Conservation (phyloP, 2,888 invertebrate genomes). For the Apotomis turbidana region DNA sequence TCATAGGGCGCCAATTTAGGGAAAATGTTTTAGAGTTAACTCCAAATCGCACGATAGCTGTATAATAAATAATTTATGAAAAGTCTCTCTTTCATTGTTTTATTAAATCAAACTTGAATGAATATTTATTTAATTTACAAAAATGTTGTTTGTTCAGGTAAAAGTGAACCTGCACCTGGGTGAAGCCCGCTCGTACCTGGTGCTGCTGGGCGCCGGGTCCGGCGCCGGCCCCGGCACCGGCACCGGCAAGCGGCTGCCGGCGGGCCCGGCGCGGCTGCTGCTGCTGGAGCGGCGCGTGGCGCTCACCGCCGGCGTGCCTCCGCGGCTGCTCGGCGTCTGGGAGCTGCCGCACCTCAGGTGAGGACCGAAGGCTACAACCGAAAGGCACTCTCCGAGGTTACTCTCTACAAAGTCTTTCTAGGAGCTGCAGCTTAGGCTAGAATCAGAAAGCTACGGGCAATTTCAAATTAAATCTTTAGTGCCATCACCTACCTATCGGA, state of each 20-base stretch:
- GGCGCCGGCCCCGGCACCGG: conserved; percentile 43
- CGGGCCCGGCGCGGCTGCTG: conserved; percentile 92
- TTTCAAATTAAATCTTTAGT: no score
- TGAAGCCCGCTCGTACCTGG: conserved; percentile 65
- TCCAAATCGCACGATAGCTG: no score
- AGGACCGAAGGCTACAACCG: background rate
- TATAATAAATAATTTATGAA: no score
- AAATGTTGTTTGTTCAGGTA: conserved; percentile 54
- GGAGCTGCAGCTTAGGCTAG: no score
- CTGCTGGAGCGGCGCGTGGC: conserved; percentile 91
- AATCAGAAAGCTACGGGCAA: no score
- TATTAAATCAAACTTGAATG: background rate
- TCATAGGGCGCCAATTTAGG: no score
- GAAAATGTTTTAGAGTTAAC: no score
- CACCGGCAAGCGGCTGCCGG: conserved; percentile 81
- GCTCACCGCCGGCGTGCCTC: conserved; percentile 92
- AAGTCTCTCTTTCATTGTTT: no score
- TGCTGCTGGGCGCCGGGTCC: conserved; percentile 55
- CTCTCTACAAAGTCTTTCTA: no score
- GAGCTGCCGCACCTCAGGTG: conserved; percentile 87
- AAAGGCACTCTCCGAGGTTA: no score
- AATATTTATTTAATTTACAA: no score
- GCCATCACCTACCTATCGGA: no score
- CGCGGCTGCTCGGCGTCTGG: conserved; percentile 89
- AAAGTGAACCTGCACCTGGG: conserved; percentile 68